These are phyloP conservation scores for Catonia carolina DNA, from an alignment of 2,888 invertebrate genomes.

Conservation along the genomic window DNA sequence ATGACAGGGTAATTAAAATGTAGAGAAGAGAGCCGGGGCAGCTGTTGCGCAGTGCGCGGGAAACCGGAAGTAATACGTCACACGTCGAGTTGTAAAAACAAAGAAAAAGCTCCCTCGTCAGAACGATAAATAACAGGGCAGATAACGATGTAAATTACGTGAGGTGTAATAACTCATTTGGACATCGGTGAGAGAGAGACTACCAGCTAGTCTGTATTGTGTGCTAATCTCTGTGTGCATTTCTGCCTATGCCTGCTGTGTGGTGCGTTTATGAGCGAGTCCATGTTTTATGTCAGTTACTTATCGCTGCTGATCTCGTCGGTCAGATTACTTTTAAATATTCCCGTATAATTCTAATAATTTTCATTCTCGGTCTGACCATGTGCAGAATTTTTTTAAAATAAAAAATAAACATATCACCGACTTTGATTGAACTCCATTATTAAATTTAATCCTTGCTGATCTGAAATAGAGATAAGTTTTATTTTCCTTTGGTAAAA, in stretches of 20 bases:
- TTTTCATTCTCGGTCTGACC: no score
- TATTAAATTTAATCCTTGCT: no score
- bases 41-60: constrained; percentile 9
- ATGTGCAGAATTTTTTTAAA: no score
- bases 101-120: constrained; percentile 19
- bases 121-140: constrained; percentile 24
- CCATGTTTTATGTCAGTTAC: no score
- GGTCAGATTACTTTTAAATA: no score
- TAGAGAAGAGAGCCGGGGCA: not conserved
- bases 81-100: constrained; percentile 24
- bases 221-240: constrained; percentile 1
- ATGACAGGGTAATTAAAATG: constrained; percentile 7
- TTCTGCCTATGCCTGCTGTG: not conserved
- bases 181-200: not conserved
- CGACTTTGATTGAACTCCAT: no score
- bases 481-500: no score
- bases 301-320: no score
- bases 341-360: no score
- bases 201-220: not conserved
- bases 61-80: constrained; percentile 25
- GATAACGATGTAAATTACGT: constrained; percentile 26
- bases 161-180: constrained; percentile 21
- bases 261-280: no score
- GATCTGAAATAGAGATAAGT: no score
- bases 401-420: no score